A percentile compares a stretch with the other conserved stretches of the same genome.
These are phyloP conservation scores for Stichodactyla helianthus DNA, from an alignment of 64 coral and sea anemone genomes.

Conservation along the genomic window DNA sequence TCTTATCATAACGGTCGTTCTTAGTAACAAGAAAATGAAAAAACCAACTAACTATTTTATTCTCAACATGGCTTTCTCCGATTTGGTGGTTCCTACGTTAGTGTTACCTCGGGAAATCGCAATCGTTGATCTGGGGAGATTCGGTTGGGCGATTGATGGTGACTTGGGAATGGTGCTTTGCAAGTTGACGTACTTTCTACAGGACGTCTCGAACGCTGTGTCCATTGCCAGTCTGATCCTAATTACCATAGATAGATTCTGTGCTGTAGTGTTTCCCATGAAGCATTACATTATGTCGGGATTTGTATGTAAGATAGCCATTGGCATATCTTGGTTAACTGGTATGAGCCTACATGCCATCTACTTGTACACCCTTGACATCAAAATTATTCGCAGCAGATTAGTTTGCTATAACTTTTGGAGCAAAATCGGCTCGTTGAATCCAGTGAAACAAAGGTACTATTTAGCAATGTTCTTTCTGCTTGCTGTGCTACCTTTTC, in stretches of 20 bases:
- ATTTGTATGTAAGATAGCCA: conserved; percentile 1
- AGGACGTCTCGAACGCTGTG: conserved; percentile 61
- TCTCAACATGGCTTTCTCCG: conserved; percentile 52
- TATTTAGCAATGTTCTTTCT: conserved; percentile 10
- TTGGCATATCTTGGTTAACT: conserved; percentile 9
- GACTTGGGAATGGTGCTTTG: conserved; percentile 27
- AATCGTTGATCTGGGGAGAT: neutral
- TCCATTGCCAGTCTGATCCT: conserved; percentile 57
- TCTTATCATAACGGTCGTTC: conserved; percentile 38
- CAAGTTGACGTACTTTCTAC: conserved; percentile 33
- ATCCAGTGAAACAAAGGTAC: conserved; percentile 2
- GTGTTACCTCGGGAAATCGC: conserved; percentile 15
- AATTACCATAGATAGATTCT: conserved; percentile 66
- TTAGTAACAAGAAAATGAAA: conserved; percentile 43
- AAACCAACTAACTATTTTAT: conserved; percentile 54
- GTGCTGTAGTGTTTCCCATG: conserved; percentile 62
- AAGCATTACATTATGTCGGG: conserved; percentile 36
- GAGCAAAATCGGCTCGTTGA: neutral
- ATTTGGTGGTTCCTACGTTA: conserved; percentile 23
- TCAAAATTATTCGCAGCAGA: neutral
- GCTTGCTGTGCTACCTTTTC: conserved; percentile 16
- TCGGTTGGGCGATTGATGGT: conserved; percentile 43
- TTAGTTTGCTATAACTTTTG: conserved; percentile 2
- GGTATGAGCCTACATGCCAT: conserved; percentile 22
- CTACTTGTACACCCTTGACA: conserved; percentile 34